phyloP scores from a whole-genome alignment of 2,888 invertebrate genomes.

The Chloroclysta siterata region DNA sequence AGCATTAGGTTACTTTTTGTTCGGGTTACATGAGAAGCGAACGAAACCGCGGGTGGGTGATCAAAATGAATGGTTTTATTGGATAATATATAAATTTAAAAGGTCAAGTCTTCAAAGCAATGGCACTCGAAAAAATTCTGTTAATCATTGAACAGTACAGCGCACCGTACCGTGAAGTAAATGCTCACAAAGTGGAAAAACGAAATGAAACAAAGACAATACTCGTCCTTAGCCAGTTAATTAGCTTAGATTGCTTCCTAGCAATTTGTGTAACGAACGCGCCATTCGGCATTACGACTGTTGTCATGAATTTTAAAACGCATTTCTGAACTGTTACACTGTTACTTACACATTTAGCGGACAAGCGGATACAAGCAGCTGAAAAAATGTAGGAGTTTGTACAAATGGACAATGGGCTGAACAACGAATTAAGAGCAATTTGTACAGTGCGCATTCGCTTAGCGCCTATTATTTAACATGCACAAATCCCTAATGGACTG shows the following conservation, averaged over 20 bases:
- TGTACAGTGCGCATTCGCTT: too few relatives aligned
- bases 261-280: slow-evolving; percentile 36
- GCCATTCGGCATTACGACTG: slow-evolving; percentile 27
- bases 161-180: slow-evolving; percentile 12
- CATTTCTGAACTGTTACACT: slow-evolving; percentile 20
- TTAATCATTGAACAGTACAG: slow-evolving; percentile 11
- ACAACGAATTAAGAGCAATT: too few relatives aligned
- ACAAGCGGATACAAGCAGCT: slow-evolving; percentile 6
- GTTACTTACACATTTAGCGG: slow-evolving; percentile 16
- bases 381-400: not conserved
- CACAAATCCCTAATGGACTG: too few relatives aligned
- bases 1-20: not conserved
- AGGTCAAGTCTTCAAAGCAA: not conserved
- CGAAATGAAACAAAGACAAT: slow-evolving; percentile 30
- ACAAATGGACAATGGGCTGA: not conserved
- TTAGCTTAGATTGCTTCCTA: slow-evolving; percentile 37
- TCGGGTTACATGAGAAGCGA: too few relatives aligned
- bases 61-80: not conserved
- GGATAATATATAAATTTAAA: not conserved
- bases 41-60: too few relatives aligned
- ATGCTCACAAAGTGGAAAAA: slow-evolving; percentile 36
- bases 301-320: slow-evolving; percentile 34
- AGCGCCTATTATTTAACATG: too few relatives aligned
- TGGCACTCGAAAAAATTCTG: not conserved
- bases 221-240: slow-evolving; percentile 35